A percentile compares a stretch with the other conserved stretches of the same genome.
Evolutionary conservation across 2,113 vertebrate species (phyloP).

Genomic region (Guaruba guarouba): DNA sequence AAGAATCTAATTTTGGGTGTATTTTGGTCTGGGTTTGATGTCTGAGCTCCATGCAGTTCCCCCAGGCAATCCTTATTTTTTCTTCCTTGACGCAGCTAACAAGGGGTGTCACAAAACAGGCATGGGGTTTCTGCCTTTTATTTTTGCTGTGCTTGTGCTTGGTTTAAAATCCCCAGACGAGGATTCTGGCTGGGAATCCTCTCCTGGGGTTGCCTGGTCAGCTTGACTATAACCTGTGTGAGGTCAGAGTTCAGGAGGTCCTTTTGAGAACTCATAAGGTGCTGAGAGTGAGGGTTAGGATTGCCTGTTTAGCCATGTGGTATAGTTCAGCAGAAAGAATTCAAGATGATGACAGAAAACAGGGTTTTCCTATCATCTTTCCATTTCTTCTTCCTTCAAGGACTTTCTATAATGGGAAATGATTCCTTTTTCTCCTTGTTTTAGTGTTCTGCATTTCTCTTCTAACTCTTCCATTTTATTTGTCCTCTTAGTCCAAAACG

Average conservation of each 20-base stretch:
- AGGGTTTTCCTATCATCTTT: not conserved
- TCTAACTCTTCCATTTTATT: not conserved
- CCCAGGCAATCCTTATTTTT: not conserved
- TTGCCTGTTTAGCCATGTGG: rapidly evolving
- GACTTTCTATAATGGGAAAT: not conserved
- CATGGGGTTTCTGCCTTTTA: not conserved
- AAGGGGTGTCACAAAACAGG: not conserved
- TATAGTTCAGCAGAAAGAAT: not conserved
- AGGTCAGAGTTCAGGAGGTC: not conserved
- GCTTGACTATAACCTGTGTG: not conserved
- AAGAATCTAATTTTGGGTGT: not conserved
- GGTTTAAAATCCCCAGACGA: not conserved
- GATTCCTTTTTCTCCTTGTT: not conserved
- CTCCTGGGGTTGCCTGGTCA: not conserved
- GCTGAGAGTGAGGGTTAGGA: rapidly evolving
- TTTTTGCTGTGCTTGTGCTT: not conserved
- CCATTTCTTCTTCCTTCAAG: not conserved
- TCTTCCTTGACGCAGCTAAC: not conserved
- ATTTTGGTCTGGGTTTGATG: not conserved
- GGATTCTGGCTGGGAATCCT: not conserved
- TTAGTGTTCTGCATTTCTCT: not conserved
- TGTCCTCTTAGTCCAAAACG: not conserved
- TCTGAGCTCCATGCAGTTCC: not conserved
- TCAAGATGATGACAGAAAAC: not conserved
- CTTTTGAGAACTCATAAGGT: rapidly evolving